These are phyloP conservation scores for Pollachius pollachius DNA, from an alignment of 2,113 vertebrate species.

Conservation along the genomic window DNA sequence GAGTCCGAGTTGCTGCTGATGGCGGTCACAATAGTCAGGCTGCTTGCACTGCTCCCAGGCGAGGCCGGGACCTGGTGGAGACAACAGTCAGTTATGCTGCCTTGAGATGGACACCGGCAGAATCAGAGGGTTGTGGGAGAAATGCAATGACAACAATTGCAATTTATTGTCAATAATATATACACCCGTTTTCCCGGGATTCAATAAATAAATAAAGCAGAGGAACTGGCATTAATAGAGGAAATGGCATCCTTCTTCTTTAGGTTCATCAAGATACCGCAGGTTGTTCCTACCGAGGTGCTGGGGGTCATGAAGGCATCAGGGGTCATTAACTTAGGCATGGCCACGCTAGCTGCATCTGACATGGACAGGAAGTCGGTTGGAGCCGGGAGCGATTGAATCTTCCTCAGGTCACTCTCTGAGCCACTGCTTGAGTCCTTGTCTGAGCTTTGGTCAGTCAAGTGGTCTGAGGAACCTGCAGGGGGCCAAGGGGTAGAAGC, in stretches of 20 bases:
- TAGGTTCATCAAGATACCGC: neutral
- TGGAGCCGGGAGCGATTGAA: conserved; percentile 83
- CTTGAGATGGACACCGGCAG: no score
- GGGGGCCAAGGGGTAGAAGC: conserved; percentile 18
- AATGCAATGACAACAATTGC: no score
- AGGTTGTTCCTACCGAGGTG: conserved; percentile 76
- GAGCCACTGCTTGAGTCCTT: conserved; percentile 82
- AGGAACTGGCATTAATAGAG: no score
- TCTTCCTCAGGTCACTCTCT: conserved; percentile 84
- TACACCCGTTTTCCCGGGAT: neutral
- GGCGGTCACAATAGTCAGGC: conserved; percentile 87
- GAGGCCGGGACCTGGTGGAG: conserved; percentile 80
- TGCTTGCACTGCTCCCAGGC: conserved; percentile 85
- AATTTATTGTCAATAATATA: no score
- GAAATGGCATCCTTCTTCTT: neutral
- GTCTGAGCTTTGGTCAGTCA: conserved; percentile 84
- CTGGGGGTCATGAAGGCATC: conserved; percentile 98
- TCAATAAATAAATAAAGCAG: neutral
- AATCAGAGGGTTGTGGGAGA: neutral
- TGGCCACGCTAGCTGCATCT: conserved; percentile 63
- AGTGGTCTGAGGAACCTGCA: conserved; percentile 83
- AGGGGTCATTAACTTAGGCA: conserved; percentile 95
- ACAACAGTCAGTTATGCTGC: neutral
- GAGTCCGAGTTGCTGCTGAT: conserved; percentile 84
- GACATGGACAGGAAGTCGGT: conserved; percentile 84